Evolutionary conservation across 2,888 invertebrate genomes (phyloP), one percentile per base, ranked within the genome.

Genomic region (Anagyrus pseudococci): DNA sequence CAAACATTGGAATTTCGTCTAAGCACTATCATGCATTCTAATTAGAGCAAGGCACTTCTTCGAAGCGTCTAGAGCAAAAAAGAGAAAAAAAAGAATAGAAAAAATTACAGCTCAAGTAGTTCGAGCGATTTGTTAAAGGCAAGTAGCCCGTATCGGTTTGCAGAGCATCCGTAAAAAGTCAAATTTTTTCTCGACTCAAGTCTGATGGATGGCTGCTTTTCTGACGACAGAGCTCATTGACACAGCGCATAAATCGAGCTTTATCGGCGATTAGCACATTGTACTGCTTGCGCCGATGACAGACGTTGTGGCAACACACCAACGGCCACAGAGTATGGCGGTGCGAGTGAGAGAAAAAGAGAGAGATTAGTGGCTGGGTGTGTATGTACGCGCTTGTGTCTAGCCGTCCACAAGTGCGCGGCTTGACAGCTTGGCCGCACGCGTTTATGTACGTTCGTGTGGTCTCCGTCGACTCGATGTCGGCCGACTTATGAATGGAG

Each of bases 401-500:
- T n/a, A n/a, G n/a, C n/a, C n/a, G n/a, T n/a, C n/a, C n/a, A n/a
- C n/a, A n/a, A n/a, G n/a, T n/a, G n/a, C n/a, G n/a, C n/a, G n/a
- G n/a, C n/a, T n/a, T n/a, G n/a, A n/a, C n/a, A n/a, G n/a, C n/a
- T n/a, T n/a, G n/a, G n/a, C n/a, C n/a, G n/a, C n/a, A n/a, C n/a
- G n/a, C n/a, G 46, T 23, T 20, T 23, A 62, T 56, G 64, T 67
- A 62, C 47, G 62, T 49, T 55, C 46, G 37, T 56, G 54, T 60
- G 37, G 48, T 58, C 62, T 61, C 66, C 46, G 22, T 13, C 33
- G 33, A 37, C 33, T 19, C n/a, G 8, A 17, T 10, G 46, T 3
- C 33, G 23, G 44, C 22, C 25, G 67, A 70, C 70, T 77, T 72
- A 77, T 77, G 78, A 79, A 78, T 78, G 78, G 71, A 75, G 67